Evolutionary conservation across 2,888 invertebrate genomes (phyloP).

Genomic region (Erebia palarica): DNA sequence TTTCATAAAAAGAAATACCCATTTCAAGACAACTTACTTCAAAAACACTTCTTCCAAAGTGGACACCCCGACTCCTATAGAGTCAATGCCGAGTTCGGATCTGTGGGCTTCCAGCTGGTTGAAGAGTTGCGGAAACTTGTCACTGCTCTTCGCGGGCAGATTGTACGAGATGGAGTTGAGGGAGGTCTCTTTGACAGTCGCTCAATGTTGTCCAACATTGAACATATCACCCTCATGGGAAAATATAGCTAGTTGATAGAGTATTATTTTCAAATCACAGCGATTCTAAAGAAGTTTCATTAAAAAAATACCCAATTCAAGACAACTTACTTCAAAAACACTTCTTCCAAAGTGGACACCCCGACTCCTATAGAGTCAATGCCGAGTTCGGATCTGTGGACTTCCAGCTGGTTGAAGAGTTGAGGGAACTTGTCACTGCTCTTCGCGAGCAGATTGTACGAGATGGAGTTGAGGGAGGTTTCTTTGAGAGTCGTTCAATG

Average conservation of each 20-base stretch:
- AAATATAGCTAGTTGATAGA: too few species aligned
- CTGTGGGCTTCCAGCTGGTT: constrained; percentile 83
- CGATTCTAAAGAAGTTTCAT: too few species aligned
- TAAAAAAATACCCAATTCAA: background rate
- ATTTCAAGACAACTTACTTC: constrained; percentile 77
- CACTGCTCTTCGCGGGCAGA: constrained; percentile 74
- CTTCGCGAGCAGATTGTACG: constrained; percentile 72
- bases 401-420: constrained; percentile 85
- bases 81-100: constrained; percentile 85
- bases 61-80: constrained; percentile 92
- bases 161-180: constrained; percentile 60
- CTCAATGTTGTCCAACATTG: too few species aligned
- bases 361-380: constrained; percentile 91
- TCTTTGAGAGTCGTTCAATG: too few species aligned
- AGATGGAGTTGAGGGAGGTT: constrained; percentile 55
- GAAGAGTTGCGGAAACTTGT: constrained; percentile 84
- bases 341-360: constrained; percentile 95
- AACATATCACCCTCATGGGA: too few species aligned
- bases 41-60: constrained; percentile 97
- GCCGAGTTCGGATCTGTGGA: constrained; percentile 79
- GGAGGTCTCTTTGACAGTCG: constrained; percentile 53
- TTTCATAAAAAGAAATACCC: background rate
- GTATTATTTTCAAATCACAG: too few species aligned
- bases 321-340: constrained; percentile 89
- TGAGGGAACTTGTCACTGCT: constrained; percentile 80